Conservation (phyloP, 2,888 invertebrate genomes). For the Schrankia costaestrigalis region DNA sequence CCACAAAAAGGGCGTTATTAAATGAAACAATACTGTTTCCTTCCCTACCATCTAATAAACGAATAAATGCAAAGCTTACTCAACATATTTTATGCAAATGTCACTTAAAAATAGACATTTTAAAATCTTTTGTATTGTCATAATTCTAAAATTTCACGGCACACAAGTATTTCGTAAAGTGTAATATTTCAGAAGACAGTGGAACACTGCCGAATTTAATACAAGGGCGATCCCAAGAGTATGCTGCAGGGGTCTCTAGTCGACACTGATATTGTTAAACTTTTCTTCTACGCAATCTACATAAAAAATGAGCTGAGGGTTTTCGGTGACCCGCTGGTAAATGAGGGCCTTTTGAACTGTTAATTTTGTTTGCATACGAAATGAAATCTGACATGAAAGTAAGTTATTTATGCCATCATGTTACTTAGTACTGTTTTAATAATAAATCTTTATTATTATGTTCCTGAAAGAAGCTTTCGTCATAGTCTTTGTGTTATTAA, state of each 20-base stretch:
- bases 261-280: conserved; percentile 75
- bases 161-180: conserved; percentile 50
- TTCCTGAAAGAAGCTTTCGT: too few relatives aligned
- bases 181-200: conserved; percentile 53
- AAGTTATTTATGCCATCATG: conserved; percentile 62
- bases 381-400: conserved; percentile 73
- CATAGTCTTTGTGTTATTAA: too few relatives aligned
- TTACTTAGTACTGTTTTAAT: conserved; percentile 41
- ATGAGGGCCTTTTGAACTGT: conserved; percentile 77
- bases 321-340: conserved; percentile 72
- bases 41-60: too few relatives aligned
- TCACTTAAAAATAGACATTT: background rate
- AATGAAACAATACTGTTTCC: too few relatives aligned
- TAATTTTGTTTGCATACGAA: conserved; percentile 77
- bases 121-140: background rate
- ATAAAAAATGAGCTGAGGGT: conserved; percentile 77
- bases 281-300: conserved; percentile 77
- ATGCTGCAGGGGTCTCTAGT: conserved; percentile 51
- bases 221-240: conserved; percentile 53
- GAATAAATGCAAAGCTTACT: too few relatives aligned
- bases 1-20: too few relatives aligned
- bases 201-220: conserved; percentile 66
- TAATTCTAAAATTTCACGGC: conserved; percentile 35
- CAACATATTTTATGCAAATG: conserved; percentile 13
- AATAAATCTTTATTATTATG: conserved; percentile 29